Conservation (phyloP, 2,888 invertebrate species). For the Laothoe populi region DNA sequence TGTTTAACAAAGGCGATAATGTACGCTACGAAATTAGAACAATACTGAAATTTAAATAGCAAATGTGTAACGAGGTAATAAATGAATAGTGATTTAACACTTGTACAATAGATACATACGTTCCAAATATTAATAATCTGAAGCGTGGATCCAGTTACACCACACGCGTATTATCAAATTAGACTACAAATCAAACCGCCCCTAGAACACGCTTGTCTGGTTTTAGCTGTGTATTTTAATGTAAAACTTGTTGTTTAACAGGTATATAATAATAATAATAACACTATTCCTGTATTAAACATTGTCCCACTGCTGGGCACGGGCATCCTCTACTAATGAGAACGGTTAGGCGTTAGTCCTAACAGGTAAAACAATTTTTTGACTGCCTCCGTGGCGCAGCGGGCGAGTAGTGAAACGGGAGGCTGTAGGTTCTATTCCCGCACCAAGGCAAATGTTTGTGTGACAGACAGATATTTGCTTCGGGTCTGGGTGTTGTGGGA, state of each 20-base stretch:
- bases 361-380: too few relatives aligned
- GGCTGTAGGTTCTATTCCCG: too few relatives aligned
- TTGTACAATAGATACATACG: slow-evolving; percentile 23
- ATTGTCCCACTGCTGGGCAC: too few relatives aligned
- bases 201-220: slow-evolving; percentile 35
- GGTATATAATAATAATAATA: neutral
- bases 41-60: slow-evolving; percentile 11
- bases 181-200: slow-evolving; percentile 54
- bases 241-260: neutral
- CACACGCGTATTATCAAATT: slow-evolving; percentile 54
- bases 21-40: neutral
- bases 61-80: slow-evolving; percentile 8
- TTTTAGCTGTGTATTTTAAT: slow-evolving; percentile 14
- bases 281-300: neutral
- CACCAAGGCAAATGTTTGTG: too few relatives aligned
- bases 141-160: slow-evolving; percentile 41
- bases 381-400: too few relatives aligned
- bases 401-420: too few relatives aligned
- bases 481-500: too few relatives aligned
- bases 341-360: too few relatives aligned
- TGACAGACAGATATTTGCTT: too few relatives aligned
- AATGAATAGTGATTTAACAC: slow-evolving; percentile 11
- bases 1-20: slow-evolving; percentile 8
- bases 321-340: too few relatives aligned
- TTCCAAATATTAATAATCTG: slow-evolving; percentile 39